Conservation (phyloP, 2,113 vertebrate species). For the Etia nguti region DNA sequence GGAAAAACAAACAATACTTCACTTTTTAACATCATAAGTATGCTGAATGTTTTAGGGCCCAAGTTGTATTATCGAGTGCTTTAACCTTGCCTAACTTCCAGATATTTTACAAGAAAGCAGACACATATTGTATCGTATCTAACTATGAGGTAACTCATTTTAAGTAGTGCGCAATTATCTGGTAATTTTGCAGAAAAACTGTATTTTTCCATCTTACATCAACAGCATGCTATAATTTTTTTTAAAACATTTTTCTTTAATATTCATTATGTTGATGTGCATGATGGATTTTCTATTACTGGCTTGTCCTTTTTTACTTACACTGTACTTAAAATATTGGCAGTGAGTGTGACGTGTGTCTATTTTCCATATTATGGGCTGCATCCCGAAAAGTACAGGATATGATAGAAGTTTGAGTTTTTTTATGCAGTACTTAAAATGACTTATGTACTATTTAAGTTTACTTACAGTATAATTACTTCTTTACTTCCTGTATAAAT, state of each 20-base stretch:
- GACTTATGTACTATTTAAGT: neutral
- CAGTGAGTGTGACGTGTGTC: neutral
- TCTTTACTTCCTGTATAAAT: neutral
- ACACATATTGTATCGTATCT: neutral
- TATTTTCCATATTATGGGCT: neutral
- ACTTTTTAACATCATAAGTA: neutral
- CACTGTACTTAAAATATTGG: neutral
- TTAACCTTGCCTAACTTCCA: neutral
- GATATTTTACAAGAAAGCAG: neutral
- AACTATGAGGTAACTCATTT: neutral
- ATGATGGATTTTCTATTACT: neutral
- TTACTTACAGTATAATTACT: neutral
- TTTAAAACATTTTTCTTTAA: neutral
- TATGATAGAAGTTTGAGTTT: fast-evolving
- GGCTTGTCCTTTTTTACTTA: neutral
- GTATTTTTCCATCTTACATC: neutral
- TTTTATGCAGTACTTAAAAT: neutral
- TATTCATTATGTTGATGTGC: neutral
- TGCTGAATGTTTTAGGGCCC: neutral
- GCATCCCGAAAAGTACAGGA: neutral
- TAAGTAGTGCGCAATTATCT: neutral
- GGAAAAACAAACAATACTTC: neutral
- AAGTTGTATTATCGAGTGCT: neutral
- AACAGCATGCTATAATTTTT: neutral
- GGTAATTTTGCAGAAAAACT: neutral